A percentile compares a stretch with the other conserved stretches of the same genome.
These are phyloP conservation scores for Ammodytes dubius DNA, from an alignment of 2,113 vertebrate genomes.

Conservation along the genomic window DNA sequence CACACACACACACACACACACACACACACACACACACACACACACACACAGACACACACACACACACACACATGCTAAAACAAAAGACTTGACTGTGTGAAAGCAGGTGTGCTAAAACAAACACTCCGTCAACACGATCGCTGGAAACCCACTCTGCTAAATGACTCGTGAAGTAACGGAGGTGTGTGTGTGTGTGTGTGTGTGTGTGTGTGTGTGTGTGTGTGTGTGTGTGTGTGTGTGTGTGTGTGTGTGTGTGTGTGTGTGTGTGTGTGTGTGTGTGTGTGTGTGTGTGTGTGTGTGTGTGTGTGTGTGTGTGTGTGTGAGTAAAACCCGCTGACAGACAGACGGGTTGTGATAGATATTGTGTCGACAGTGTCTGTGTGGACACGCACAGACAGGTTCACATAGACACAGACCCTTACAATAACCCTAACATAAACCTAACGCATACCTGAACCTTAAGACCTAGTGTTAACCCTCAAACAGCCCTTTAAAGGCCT, in stretches of 20 bases:
- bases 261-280: slow-evolving; percentile 1
- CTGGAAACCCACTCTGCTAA: slow-evolving; percentile 62
- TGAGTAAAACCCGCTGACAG: slow-evolving; percentile 55
- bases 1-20: slow-evolving; percentile 14
- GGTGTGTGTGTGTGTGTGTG: slow-evolving; percentile 4
- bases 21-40: not conserved
- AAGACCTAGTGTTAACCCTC: too few species aligned
- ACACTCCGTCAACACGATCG: slow-evolving; percentile 49
- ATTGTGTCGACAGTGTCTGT: slow-evolving; percentile 26
- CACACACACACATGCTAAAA: not conserved
- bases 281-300: slow-evolving; percentile 6
- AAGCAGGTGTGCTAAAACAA: slow-evolving; percentile 58
- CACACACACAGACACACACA: too few species aligned
- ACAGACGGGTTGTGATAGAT: slow-evolving; percentile 45
- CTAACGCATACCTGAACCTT: too few species aligned
- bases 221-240: not conserved
- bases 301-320: not conserved
- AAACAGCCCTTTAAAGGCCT: too few species aligned
- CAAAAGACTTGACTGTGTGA: too few species aligned
- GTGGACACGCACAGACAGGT: slow-evolving; percentile 43
- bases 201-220: not conserved
- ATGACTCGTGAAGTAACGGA: slow-evolving; percentile 68
- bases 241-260: slow-evolving; percentile 7
- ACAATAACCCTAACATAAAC: too few species aligned
- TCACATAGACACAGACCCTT: not conserved